Percentiles rank a stretch among this genome's conserved stretches.
Evolutionary conservation across 1,140 invertebrate genomes (phyloP).

Genomic region (Carposina sasakii): DNA sequence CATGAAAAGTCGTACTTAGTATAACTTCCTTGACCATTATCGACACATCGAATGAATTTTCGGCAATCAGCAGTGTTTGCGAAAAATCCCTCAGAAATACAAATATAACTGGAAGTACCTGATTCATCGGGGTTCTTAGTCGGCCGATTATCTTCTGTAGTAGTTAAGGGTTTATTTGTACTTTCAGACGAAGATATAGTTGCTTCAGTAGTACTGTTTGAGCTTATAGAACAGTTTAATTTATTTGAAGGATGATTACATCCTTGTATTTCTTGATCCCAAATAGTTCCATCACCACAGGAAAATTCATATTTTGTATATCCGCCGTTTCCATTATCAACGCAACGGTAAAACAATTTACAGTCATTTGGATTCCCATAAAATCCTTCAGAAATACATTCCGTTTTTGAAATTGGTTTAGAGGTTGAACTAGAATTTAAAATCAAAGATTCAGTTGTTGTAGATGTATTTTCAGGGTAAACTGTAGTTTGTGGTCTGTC

Average conservation of each 20-base stretch:
- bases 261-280: constrained; percentile 73
- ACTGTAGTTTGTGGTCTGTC: background rate
- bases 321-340: constrained; percentile 73
- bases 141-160: constrained; percentile 14
- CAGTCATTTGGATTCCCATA: constrained; percentile 74
- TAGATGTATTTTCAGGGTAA: constrained; percentile 2
- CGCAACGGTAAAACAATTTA: constrained; percentile 79
- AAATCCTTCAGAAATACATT: constrained; percentile 74
- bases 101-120: constrained; percentile 29
- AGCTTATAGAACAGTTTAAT: constrained; percentile 18
- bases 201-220: constrained; percentile 15
- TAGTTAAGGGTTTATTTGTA: background rate
- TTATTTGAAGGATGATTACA: constrained; percentile 70
- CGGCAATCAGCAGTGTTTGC: constrained; percentile 79
- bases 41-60: constrained; percentile 86
- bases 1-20: constrained; percentile 81
- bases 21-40: constrained; percentile 74
- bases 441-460: too few species aligned
- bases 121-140: constrained; percentile 27
- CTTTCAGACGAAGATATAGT: constrained; percentile 3
- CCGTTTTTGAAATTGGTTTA: background rate
- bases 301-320: constrained; percentile 76
- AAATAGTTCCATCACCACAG: constrained; percentile 79
- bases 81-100: constrained; percentile 77
- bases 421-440: too few species aligned